Conservation (phyloP, 2,888 invertebrate genomes). For the Drosophila nr. fundita region DNA sequence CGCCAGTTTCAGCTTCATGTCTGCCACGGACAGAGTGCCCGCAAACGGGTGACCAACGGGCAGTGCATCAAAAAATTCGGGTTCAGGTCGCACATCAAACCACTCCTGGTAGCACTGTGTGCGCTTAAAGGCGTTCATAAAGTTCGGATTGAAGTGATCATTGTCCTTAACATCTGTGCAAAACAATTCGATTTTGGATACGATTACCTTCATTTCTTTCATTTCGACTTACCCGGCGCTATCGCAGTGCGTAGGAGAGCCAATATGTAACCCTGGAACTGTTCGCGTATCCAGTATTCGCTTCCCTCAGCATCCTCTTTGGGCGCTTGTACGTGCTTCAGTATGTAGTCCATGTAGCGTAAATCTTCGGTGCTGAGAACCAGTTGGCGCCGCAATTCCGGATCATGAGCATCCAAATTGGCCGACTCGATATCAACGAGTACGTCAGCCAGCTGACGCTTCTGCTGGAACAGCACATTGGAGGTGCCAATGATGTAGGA, state of each 20-base stretch:
- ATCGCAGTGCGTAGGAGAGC: constrained; percentile 92
- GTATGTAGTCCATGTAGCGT: constrained; percentile 96
- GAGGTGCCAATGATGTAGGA: constrained; percentile 98
- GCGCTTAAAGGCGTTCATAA: constrained; percentile 93
- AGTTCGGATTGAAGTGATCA: constrained; percentile 94
- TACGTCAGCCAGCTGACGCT: constrained; percentile 95
- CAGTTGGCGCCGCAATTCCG: constrained; percentile 92
- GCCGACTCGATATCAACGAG: constrained; percentile 95
- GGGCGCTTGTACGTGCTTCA: constrained; percentile 89
- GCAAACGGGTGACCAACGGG: constrained; percentile 96
- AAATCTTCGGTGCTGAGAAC: constrained; percentile 97
- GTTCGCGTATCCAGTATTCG: constrained; percentile 98
- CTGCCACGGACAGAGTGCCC: constrained; percentile 96
- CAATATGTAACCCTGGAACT: constrained; percentile 94
- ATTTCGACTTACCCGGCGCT: constrained; percentile 44
- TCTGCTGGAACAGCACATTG: constrained; percentile 98
- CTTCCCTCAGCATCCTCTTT: constrained; percentile 94
- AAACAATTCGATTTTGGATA: neutral
- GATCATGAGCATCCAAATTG: constrained; percentile 92
- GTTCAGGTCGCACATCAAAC: constrained; percentile 88
- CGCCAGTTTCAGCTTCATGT: constrained; percentile 95
- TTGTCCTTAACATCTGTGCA: constrained; percentile 89
- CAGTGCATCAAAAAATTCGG: constrained; percentile 89
- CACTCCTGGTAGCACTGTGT: constrained; percentile 96
- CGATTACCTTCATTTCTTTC: neutral